A percentile compares a stretch with the other conserved stretches of the same genome.
Evolutionary conservation across 2,113 vertebrate species (phyloP).

Genomic region (Cyphomyrus plagiostoma): DNA sequence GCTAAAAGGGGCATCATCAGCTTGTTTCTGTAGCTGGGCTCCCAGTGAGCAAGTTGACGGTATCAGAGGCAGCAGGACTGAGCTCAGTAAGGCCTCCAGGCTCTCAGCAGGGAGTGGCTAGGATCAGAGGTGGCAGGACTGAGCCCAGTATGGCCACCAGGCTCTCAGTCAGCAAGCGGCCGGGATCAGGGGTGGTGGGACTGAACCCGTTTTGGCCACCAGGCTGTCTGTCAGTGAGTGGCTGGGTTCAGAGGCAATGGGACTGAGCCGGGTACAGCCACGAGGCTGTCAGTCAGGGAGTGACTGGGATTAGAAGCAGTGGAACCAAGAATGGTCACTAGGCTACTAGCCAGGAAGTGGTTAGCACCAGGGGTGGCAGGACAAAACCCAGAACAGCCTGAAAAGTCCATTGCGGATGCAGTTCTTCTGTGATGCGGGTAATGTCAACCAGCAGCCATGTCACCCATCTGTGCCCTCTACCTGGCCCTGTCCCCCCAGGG

Average conservation of each 20-base stretch:
- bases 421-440: background rate
- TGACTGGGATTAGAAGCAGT: background rate
- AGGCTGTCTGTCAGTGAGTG: background rate
- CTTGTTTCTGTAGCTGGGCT: background rate
- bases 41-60: background rate
- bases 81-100: background rate
- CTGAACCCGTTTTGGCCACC: no score
- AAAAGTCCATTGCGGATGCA: background rate
- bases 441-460: background rate
- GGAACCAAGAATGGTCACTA: background rate
- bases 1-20: background rate
- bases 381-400: background rate
- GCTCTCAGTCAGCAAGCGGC: background rate
- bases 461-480: background rate
- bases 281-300: background rate
- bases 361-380: background rate
- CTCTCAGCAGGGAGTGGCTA: no score
- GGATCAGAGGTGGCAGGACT: no score
- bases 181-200: background rate
- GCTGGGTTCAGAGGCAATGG: background rate
- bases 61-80: background rate
- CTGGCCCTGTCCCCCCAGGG: background rate
- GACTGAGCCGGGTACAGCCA: background rate
- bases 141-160: background rate
- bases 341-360: background rate